Base-by-base conservation (phyloP, 1,140 invertebrate genomes). In the Brachionus paranguensis region DNA sequence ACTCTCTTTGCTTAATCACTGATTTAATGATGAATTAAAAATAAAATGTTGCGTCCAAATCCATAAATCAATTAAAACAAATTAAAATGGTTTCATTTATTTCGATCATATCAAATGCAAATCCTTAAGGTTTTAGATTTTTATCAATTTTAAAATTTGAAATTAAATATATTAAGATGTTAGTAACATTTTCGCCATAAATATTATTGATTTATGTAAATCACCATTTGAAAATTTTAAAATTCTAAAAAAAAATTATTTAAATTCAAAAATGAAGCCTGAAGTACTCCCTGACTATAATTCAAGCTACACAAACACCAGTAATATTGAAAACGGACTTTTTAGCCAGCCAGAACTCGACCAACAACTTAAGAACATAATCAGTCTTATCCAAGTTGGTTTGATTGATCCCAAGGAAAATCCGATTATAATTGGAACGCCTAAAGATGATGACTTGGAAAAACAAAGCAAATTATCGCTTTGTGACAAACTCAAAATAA, bases 351-450 rank as follows among this genome's bases (percentile, higher is more conserved):
- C 72, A 37, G 72, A 76, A 11, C 72, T 76, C 6, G 72, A 76
- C 4, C 72, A 76, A 50, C 72, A 76, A 50, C 33, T 76, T 11
- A 76, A 76, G 43, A 76, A 76, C 14, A 76, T 76, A 47, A 50
- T 76, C 47, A 76, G 72, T 24, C 17, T 76, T 10, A 76, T 76
- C 27, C 72, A 76, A 76, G 72, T 76, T 47, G 72, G 72, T 29
- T 29, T 76, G n/a, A 76, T 76, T 33, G 72, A 76, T 76, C 72
- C 72, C 0, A 76, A 76, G 50, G 72, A 76, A 27, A 76, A 76
- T 50, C 72, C 72, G 0, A 76, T 76, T 1, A 76, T 76, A 7
- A 76, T 76, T 24, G 72, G 72, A 27, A 27, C 72, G 20, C 43
- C 72, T 14, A 76, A 50, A 76, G 72, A 50, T 50, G 72, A 50